Evolutionary conservation across 2,113 vertebrate genomes (phyloP).

Genomic region (Osmerus eperlanus): DNA sequence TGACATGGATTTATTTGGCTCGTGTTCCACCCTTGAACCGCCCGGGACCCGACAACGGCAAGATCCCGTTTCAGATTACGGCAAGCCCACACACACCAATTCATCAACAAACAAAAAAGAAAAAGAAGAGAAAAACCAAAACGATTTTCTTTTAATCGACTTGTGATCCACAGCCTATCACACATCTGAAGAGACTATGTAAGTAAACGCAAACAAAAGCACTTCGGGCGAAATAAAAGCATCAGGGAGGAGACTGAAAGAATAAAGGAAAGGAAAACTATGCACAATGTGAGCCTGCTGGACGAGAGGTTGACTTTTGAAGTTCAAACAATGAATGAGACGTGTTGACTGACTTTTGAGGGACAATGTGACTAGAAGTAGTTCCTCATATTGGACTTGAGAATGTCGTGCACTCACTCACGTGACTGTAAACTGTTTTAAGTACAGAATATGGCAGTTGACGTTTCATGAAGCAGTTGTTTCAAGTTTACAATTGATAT

Average conservation of each 20-base stretch:
- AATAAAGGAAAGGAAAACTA: neutral
- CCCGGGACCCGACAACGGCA: conserved; percentile 56
- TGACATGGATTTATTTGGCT: conserved; percentile 63
- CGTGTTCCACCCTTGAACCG: conserved; percentile 55
- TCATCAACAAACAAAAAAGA: conserved; percentile 3
- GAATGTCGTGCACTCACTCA: conserved; percentile 39
- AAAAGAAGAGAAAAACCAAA: conserved; percentile 24
- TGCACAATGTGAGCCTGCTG: conserved; percentile 45
- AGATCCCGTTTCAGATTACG: conserved; percentile 61
- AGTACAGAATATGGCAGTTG: conserved; percentile 22
- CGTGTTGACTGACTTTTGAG: conserved; percentile 24
- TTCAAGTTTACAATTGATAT: conserved; percentile 31
- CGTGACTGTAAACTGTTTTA: conserved; percentile 27
- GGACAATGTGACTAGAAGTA: conserved; percentile 37
- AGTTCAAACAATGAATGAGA: conserved; percentile 43
- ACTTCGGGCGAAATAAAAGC: conserved; percentile 23
- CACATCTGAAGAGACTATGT: conserved; percentile 42
- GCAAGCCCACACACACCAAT: conserved; percentile 29
- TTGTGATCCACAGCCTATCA: conserved; percentile 30
- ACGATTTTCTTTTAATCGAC: conserved; percentile 32
- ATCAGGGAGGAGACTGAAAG: conserved; percentile 8
- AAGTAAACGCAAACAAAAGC: conserved; percentile 47
- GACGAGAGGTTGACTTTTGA: conserved; percentile 53
- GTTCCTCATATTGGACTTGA: conserved; percentile 17
- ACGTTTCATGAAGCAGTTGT: conserved; percentile 54